phyloP scores from a whole-genome alignment of 2,797 vertebrate species.

The Xenopus petersii region DNA sequence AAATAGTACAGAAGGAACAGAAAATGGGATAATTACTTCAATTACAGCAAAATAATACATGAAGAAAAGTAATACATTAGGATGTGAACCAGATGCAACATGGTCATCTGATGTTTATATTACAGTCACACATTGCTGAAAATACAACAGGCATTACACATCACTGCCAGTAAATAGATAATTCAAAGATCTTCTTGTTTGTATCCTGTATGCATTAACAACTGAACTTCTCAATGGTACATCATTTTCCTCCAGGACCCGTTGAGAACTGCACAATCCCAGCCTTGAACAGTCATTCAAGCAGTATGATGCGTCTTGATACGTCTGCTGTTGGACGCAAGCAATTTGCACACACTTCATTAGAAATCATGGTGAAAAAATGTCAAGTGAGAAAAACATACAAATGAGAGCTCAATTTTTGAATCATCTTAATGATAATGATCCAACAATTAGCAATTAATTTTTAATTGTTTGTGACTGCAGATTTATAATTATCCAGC shows the following conservation, averaged over 20 bases:
- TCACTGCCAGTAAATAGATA: not conserved
- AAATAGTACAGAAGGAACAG: too few species aligned
- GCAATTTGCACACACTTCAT: conserved; percentile 8
- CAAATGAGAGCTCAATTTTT: conserved; percentile 10
- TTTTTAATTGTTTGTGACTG: conserved; percentile 34
- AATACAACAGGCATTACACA: too few species aligned
- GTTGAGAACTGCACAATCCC: conserved; percentile 8
- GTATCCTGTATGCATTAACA: conserved; percentile 14
- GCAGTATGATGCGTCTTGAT: conserved; percentile 1
- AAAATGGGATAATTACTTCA: too few species aligned
- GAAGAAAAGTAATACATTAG: too few species aligned
- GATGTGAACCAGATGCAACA: too few species aligned
- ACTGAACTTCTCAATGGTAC: conserved; percentile 22
- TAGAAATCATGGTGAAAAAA: conserved; percentile 19
- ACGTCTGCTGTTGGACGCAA: conserved; percentile 4
- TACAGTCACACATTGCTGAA: too few species aligned
- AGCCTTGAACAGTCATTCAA: conserved; percentile 20
- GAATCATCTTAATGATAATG: conserved; percentile 21
- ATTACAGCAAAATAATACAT: too few species aligned
- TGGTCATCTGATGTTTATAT: too few species aligned
- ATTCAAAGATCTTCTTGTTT: not conserved
- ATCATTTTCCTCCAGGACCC: conserved; percentile 26
- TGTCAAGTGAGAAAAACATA: conserved; percentile 11
- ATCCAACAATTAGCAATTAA: conserved; percentile 37
- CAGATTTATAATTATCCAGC: conserved; percentile 30